These are phyloP conservation scores for Tachina fera DNA, from an alignment of 2,888 invertebrate genomes.

Conservation along the genomic window DNA sequence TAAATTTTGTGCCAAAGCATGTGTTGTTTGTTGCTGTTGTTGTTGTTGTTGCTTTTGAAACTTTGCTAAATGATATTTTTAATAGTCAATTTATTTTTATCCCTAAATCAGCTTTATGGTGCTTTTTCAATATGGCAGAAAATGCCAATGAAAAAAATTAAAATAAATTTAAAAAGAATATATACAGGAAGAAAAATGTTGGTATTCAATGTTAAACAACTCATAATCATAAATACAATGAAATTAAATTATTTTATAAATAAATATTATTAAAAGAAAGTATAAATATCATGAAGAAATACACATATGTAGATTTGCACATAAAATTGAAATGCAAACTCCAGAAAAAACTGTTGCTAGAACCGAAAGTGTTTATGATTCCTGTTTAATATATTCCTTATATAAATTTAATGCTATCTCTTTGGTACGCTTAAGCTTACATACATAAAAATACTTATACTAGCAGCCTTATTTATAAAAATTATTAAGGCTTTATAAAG, in stretches of 20 bases:
- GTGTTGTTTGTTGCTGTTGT: slow-evolving; percentile 11
- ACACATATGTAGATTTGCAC: too few relatives aligned
- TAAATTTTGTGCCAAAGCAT: slow-evolving; percentile 17
- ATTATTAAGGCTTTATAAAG: too few relatives aligned
- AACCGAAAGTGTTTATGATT: too few relatives aligned
- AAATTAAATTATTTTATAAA: background rate
- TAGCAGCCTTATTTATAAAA: too few relatives aligned
- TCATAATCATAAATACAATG: slow-evolving; percentile 50
- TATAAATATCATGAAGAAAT: too few relatives aligned
- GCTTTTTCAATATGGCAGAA: background rate
- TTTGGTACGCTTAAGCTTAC: too few relatives aligned
- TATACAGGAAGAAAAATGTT: slow-evolving; percentile 5
- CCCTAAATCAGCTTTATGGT: slow-evolving; percentile 61
- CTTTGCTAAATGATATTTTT: slow-evolving; percentile 67
- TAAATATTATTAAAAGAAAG: slow-evolving; percentile 25
- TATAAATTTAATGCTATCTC: too few relatives aligned
- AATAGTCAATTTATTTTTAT: slow-evolving; percentile 70
- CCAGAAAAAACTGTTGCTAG: too few relatives aligned
- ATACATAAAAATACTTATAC: too few relatives aligned
- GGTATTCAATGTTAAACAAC: slow-evolving; percentile 39
- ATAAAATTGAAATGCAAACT: too few relatives aligned
- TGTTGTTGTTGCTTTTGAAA: slow-evolving; percentile 30
- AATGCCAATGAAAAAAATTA: background rate
- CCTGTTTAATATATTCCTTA: too few relatives aligned
- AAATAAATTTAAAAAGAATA: background rate